Conservation (phyloP, 2,888 invertebrate species). For the Temnothorax unifasciatus region DNA sequence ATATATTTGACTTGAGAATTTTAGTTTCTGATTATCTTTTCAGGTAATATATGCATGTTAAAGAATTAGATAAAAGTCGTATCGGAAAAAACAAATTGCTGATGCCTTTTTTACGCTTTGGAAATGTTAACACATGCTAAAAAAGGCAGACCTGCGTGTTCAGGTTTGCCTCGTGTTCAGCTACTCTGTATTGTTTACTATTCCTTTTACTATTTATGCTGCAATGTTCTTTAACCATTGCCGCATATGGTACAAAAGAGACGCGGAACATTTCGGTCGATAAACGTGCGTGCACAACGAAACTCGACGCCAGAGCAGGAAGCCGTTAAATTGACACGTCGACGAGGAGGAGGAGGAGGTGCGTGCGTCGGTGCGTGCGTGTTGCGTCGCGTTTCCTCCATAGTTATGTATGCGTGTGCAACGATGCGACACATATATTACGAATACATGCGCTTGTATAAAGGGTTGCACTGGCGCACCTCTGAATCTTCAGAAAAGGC, state of each 20-base stretch:
- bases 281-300: constrained; percentile 58
- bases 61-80: background rate
- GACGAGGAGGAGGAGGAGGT: constrained; percentile 46
- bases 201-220: constrained; percentile 28
- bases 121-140: background rate
- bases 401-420: background rate
- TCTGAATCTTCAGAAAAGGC: background rate
- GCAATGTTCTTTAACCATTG: background rate
- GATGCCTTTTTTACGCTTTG: background rate
- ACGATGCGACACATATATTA: constrained; percentile 26
- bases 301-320: constrained; percentile 78
- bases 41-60: background rate
- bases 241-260: constrained; percentile 36
- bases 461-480: background rate
- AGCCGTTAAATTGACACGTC: constrained; percentile 80
- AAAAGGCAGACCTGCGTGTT: background rate
- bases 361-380: constrained; percentile 2
- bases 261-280: constrained; percentile 55
- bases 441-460: background rate
- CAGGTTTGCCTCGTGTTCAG: background rate
- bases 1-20: background rate
- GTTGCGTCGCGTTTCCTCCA: constrained; percentile 42
- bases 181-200: background rate
- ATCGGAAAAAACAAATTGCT: background rate
- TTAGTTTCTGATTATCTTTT: background rate